Evolutionary conservation across 2,113 vertebrate species (phyloP).

Genomic region (Alectura lathami): DNA sequence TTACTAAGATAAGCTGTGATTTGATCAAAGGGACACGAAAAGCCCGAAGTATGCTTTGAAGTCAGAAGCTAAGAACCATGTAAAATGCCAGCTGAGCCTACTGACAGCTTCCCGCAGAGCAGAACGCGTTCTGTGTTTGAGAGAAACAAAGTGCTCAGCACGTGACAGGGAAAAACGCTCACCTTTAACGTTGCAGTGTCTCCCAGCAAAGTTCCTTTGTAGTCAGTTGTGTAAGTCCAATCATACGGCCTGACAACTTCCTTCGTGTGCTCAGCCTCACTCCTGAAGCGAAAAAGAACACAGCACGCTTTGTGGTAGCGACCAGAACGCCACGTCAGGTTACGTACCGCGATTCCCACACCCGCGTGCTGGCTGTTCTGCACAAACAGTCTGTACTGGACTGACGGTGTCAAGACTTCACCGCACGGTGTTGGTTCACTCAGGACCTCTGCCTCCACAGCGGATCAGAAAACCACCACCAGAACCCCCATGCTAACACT

Average conservation of each 20-base stretch:
- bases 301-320: not conserved
- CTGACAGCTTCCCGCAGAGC: not conserved
- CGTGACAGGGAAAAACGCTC: not conserved
- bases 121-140: not conserved
- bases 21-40: not conserved
- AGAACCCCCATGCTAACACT: not conserved
- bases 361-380: not conserved
- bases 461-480: not conserved
- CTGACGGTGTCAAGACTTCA: not conserved
- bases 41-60: not conserved
- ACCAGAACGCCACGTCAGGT: not conserved
- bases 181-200: slow-evolving; percentile 86
- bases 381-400: not conserved
- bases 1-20: not conserved
- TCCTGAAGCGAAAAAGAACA: slow-evolving; percentile 74
- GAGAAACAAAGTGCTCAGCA: not conserved
- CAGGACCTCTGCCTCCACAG: not conserved
- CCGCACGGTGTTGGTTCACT: not conserved
- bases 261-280: slow-evolving; percentile 91
- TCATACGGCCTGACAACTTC: slow-evolving; percentile 93
- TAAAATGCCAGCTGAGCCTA: not conserved
- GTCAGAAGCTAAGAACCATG: not conserved
- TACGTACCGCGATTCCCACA: not conserved
- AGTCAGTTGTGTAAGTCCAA: slow-evolving; percentile 98
- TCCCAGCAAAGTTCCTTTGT: slow-evolving; percentile 92